phyloP scores from a whole-genome alignment of 2,888 invertebrate species.

The Crematogaster levior region DNA sequence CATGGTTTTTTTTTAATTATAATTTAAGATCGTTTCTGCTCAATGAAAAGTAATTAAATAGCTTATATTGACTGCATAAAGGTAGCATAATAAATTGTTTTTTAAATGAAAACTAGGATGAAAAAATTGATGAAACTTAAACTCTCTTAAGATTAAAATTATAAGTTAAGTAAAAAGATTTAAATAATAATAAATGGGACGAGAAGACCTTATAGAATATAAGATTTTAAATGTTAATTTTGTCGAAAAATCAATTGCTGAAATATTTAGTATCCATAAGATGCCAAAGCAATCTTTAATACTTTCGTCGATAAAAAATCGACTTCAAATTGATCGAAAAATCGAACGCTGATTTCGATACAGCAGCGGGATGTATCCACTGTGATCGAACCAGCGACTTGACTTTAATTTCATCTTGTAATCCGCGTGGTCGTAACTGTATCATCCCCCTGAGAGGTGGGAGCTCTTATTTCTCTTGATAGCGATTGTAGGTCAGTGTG shows the following conservation, averaged over 20 bases:
- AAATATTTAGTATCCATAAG: neutral
- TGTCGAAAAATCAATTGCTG: neutral
- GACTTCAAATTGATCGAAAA: neutral
- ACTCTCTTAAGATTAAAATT: too few species aligned
- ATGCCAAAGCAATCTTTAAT: neutral
- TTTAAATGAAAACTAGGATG: too few species aligned
- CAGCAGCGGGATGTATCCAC: neutral
- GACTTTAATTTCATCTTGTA: neutral
- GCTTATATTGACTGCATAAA: too few species aligned
- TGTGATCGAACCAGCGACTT: neutral
- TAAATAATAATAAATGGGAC: too few species aligned
- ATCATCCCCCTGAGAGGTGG: conserved; percentile 26
- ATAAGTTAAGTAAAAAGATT: too few species aligned
- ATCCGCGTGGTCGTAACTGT: neutral
- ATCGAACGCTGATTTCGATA: neutral
- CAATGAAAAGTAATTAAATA: too few species aligned
- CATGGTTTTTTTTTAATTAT: too few species aligned
- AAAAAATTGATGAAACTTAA: too few species aligned
- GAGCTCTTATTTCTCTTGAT: conserved; percentile 8
- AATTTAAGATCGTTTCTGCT: too few species aligned
- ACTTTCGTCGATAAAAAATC: neutral
- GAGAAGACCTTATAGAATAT: too few species aligned
- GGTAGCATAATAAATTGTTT: too few species aligned
- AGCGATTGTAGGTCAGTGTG: conserved; percentile 71
- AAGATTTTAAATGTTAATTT: too few species aligned